Evolutionary conservation across 2,888 invertebrate genomes (phyloP).

Genomic region (Dasysyrphus tricinctus): DNA sequence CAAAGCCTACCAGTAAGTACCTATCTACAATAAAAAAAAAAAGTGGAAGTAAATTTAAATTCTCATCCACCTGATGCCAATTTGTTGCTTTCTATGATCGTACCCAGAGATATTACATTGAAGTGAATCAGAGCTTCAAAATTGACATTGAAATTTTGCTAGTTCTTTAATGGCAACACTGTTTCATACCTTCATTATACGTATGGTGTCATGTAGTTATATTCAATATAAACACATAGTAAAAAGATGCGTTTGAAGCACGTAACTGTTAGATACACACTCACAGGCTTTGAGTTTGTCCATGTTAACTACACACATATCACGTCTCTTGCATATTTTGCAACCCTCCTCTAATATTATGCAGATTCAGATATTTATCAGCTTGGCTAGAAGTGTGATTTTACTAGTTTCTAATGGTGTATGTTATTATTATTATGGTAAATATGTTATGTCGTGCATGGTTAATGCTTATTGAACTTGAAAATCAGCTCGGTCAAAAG

Average conservation of each 20-base stretch:
- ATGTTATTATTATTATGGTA: conserved; percentile 67
- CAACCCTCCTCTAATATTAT: neutral
- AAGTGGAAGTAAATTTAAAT: no score
- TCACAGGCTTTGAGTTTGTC: conserved; percentile 31
- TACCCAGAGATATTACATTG: no score
- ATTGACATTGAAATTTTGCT: no score
- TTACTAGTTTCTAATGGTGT: conserved; percentile 60
- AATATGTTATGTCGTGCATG: conserved; percentile 72
- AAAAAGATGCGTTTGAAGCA: conserved; percentile 64
- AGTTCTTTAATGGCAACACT: neutral
- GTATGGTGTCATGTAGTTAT: neutral
- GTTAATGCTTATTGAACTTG: conserved; percentile 73
- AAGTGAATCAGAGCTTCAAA: no score
- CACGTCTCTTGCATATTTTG: neutral
- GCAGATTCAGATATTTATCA: conserved; percentile 24
- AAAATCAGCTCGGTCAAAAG: conserved; percentile 73
- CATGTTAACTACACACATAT: conserved; percentile 1
- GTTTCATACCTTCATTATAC: neutral
- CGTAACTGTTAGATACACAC: conserved; percentile 50
- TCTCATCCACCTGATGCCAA: no score
- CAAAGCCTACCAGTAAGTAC: no score
- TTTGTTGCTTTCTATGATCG: no score
- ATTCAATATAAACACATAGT: neutral
- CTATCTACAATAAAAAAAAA: no score
- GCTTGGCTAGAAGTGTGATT: conserved; percentile 33